A percentile compares a stretch with the other conserved stretches of the same genome.
These are phyloP conservation scores for Herpetotheres cachinnans DNA, from an alignment of 2,113 vertebrate species.

Conservation along the genomic window DNA sequence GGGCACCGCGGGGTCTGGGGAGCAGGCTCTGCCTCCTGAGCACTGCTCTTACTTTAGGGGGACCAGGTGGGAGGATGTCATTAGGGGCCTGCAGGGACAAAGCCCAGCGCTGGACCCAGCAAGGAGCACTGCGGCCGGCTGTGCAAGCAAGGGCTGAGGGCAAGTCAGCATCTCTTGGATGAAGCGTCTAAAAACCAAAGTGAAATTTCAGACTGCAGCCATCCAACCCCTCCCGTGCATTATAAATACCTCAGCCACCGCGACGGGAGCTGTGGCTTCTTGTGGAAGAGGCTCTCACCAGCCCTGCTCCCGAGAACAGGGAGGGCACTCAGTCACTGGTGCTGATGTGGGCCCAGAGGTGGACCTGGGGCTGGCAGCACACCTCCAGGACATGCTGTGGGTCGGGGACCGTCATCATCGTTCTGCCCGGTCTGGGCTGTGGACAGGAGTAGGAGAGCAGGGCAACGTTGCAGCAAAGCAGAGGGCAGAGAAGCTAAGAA, in stretches of 20 bases:
- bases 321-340: neutral
- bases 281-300: neutral
- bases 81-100: neutral
- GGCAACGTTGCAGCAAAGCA: neutral
- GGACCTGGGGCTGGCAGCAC: neutral
- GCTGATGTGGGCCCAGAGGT: neutral
- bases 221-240: neutral
- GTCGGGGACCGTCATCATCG: accelerated
- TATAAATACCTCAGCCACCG: accelerated
- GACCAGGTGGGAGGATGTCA: neutral
- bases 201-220: neutral
- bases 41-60: neutral
- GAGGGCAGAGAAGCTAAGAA: conserved; percentile 5
- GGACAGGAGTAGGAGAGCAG: neutral
- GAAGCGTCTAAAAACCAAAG: neutral
- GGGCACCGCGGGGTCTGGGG: accelerated
- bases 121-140: neutral
- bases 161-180: accelerated
- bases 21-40: neutral
- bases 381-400: neutral
- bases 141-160: neutral
- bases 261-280: neutral
- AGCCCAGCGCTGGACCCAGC: neutral
- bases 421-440: neutral
- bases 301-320: neutral